A percentile compares a stretch with the other conserved stretches of the same genome.
These are phyloP conservation scores for Pygocentrus nattereri DNA, from an alignment of 2,797 vertebrate species.

Conservation along the genomic window DNA sequence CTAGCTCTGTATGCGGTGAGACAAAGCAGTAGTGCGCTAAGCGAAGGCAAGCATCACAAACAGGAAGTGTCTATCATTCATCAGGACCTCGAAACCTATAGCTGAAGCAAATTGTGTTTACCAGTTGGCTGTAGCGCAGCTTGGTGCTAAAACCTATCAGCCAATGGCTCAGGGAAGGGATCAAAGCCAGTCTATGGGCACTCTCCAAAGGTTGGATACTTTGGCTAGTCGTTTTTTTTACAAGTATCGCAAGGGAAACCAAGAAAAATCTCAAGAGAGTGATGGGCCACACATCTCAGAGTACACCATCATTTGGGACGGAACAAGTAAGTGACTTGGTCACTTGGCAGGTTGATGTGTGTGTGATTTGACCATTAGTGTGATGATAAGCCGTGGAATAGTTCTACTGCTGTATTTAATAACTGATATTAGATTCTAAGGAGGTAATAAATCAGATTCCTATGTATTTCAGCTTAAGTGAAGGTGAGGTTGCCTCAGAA, in stretches of 20 bases:
- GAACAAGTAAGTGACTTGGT: constrained; percentile 86
- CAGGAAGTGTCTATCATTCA: constrained; percentile 87
- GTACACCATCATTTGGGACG: constrained; percentile 87
- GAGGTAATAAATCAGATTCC: not conserved
- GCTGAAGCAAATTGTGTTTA: constrained; percentile 58
- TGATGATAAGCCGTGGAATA: not conserved
- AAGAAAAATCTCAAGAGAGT: constrained; percentile 83
- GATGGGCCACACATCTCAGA: constrained; percentile 86
- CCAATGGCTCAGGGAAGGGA: constrained; percentile 90
- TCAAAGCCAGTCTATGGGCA: constrained; percentile 71
- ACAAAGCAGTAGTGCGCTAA: constrained; percentile 62
- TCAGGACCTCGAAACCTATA: constrained; percentile 45
- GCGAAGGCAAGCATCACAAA: constrained; percentile 68
- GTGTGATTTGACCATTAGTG: no score
- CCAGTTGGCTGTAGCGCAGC: constrained; percentile 56
- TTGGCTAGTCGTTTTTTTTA: constrained; percentile 90
- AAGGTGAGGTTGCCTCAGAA: no score
- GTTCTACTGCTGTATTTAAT: constrained; percentile 4
- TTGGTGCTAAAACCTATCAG: constrained; percentile 36
- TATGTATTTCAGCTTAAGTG: not conserved
- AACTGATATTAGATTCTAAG: not conserved
- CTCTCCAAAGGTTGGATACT: constrained; percentile 84
- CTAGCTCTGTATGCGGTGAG: constrained; percentile 72
- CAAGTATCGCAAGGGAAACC: constrained; percentile 83
- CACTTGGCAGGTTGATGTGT: not conserved